These are phyloP conservation scores for Tylochromis polylepis DNA, from an alignment of 2,113 vertebrate genomes.

Conservation along the genomic window DNA sequence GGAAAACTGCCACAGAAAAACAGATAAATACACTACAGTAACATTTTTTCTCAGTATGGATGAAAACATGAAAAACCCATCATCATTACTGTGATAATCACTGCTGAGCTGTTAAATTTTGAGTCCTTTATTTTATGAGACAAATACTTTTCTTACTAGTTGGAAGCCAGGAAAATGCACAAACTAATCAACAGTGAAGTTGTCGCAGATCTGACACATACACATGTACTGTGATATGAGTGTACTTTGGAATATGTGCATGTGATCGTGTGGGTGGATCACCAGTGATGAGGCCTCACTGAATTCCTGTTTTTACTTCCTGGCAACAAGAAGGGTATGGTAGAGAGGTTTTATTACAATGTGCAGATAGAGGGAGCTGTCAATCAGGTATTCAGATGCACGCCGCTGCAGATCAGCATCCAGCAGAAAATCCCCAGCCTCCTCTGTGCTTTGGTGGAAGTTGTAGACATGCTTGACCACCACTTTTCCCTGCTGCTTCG, in stretches of 20 bases:
- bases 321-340: conserved; percentile 86
- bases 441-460: conserved; percentile 97
- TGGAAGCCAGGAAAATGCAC: conserved; percentile 43
- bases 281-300: background rate
- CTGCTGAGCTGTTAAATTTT: background rate
- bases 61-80: background rate
- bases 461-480: conserved; percentile 89
- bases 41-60: background rate
- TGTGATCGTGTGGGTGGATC: conserved; percentile 25
- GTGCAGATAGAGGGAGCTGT: conserved; percentile 93
- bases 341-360: conserved; percentile 93
- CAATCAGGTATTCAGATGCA: conserved; percentile 91
- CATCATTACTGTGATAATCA: background rate
- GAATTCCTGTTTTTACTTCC: conserved; percentile 74
- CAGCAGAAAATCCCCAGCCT: conserved; percentile 84
- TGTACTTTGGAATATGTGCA: conserved; percentile 31
- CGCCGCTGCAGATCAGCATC: conserved; percentile 91
- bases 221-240: conserved; percentile 46
- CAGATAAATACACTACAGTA: conserved; percentile 34
- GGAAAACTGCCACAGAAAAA: background rate
- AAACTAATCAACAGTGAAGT: conserved; percentile 12
- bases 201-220: conserved; percentile 13
- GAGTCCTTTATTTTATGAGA: background rate
- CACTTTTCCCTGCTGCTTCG: conserved; percentile 84
- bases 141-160: background rate